Conservation (phyloP, 2,888 invertebrate genomes). For the Caenorhabditis sp. region DNA sequence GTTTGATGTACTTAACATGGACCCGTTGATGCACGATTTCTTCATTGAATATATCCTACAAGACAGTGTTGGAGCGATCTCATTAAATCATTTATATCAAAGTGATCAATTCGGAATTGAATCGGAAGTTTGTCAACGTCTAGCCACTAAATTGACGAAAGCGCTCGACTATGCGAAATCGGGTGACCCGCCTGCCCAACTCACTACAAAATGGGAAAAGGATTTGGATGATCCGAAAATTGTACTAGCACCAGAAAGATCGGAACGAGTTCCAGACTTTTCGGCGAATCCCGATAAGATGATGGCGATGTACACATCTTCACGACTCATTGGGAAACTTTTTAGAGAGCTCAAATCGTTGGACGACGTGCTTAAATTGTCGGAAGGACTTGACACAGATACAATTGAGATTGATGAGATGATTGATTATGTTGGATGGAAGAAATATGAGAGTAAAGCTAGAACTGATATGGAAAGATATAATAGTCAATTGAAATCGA, state of each 20-base stretch:
- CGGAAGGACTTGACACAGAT: slow-evolving; percentile 37
- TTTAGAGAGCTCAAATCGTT: slow-evolving; percentile 51
- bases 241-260: slow-evolving; percentile 34
- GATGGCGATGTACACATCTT: slow-evolving; percentile 42
- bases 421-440: slow-evolving; percentile 24
- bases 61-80: slow-evolving; percentile 70
- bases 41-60: slow-evolving; percentile 70
- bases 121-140: slow-evolving; percentile 44
- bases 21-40: slow-evolving; percentile 62
- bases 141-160: slow-evolving; percentile 63
- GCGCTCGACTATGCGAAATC: slow-evolving; percentile 67
- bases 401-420: slow-evolving; percentile 23
- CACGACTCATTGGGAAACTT: slow-evolving; percentile 57
- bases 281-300: slow-evolving; percentile 28
- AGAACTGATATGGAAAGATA: slow-evolving; percentile 32
- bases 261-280: slow-evolving; percentile 44
- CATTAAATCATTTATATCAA: slow-evolving; percentile 69
- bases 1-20: slow-evolving; percentile 22
- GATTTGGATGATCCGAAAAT: slow-evolving; percentile 10
- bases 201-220: slow-evolving; percentile 24
- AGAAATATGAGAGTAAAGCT: slow-evolving; percentile 29
- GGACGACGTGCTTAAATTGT: slow-evolving; percentile 49
- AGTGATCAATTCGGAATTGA: slow-evolving; percentile 69
- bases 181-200: slow-evolving; percentile 30
- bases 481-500: slow-evolving; percentile 46